These are phyloP conservation scores for Xestia c-nigrum DNA, from an alignment of 2,888 invertebrate genomes.

Conservation along the genomic window DNA sequence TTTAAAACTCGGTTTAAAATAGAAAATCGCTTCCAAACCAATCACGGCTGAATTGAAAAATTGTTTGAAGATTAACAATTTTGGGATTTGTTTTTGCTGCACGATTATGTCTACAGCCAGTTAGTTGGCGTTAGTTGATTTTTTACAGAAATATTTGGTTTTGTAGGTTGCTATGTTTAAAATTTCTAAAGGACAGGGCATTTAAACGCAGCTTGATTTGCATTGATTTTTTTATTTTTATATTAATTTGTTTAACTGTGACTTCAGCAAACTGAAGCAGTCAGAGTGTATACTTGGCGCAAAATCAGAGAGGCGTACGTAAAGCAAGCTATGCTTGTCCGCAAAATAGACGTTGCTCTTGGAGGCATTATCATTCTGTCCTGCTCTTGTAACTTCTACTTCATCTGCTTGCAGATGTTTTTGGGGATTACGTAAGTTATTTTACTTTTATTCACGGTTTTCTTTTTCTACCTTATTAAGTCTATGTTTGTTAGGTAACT, in stretches of 20 bases:
- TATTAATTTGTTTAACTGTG: not conserved
- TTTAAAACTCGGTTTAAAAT: not conserved
- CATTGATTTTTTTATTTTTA: too few relatives aligned
- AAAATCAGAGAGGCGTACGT: slow-evolving; percentile 92
- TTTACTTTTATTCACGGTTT: not conserved
- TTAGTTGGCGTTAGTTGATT: not conserved
- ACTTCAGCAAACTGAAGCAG: slow-evolving; percentile 67
- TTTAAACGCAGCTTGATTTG: not conserved
- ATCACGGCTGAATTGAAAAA: not conserved
- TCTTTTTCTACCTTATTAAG: not conserved
- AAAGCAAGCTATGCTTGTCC: slow-evolving; percentile 90
- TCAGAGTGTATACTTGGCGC: slow-evolving; percentile 88
- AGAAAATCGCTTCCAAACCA: not conserved
- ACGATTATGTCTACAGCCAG: too few relatives aligned
- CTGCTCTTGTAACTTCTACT: slow-evolving; percentile 92
- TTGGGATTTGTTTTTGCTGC: not conserved
- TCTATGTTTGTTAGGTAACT: not conserved
- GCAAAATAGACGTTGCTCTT: slow-evolving; percentile 90
- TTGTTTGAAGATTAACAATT: not conserved
- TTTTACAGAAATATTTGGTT: not conserved
- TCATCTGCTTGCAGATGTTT: slow-evolving; percentile 93
- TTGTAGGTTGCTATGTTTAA: not conserved
- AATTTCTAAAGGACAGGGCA: not conserved
- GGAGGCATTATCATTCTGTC: slow-evolving; percentile 91
- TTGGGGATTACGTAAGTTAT: slow-evolving; percentile 91